phyloP scores from a whole-genome alignment of 2,797 vertebrate species.

The Neopelma chrysocephalum region DNA sequence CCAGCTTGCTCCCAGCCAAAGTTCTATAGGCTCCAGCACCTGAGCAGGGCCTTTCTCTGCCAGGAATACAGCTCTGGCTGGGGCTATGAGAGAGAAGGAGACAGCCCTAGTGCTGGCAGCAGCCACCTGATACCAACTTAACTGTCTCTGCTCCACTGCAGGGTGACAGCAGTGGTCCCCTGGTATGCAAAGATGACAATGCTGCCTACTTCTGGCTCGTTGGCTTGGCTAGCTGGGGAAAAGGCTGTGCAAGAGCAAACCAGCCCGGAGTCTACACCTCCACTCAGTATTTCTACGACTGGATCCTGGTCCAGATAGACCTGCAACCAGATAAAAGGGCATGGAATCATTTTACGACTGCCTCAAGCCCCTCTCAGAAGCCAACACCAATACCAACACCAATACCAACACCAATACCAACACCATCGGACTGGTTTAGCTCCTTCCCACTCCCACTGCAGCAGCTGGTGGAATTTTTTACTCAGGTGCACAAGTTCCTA shows the following conservation, averaged over 20 bases:
- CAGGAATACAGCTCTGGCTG: background rate
- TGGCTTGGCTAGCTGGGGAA: background rate
- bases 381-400: too few relatives aligned
- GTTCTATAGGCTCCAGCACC: background rate
- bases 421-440: rapidly evolving
- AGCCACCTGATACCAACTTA: background rate
- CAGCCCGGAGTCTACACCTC: background rate
- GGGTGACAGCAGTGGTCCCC: background rate
- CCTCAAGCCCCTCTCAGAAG: too few relatives aligned
- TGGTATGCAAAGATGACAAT: background rate
- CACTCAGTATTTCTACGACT: background rate
- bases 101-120: background rate
- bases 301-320: background rate
- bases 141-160: background rate
- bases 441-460: background rate
- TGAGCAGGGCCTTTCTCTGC: background rate
- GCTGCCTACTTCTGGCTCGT: background rate
- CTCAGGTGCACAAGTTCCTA: background rate
- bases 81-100: background rate
- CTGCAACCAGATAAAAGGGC: rapidly evolving
- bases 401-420: background rate
- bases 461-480: background rate
- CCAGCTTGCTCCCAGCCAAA: background rate
- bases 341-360: background rate
- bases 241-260: background rate